Conservation (phyloP, 2,888 invertebrate species). For the Dysmachus trigonus region DNA sequence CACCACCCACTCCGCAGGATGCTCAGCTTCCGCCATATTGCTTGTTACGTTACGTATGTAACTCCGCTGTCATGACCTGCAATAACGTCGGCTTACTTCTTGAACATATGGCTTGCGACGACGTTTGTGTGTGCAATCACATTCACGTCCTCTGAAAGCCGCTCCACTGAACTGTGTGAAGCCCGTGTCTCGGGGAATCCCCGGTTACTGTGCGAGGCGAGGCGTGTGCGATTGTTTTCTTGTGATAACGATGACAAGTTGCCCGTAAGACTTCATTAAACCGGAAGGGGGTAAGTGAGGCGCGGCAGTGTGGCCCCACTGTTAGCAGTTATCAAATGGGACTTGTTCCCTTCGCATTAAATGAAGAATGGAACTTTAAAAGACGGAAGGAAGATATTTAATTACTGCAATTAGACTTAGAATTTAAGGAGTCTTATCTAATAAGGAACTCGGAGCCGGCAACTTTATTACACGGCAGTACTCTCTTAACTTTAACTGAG, state of each 20-base stretch:
- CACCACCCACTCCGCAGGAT: too few species aligned
- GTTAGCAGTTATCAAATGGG: neutral
- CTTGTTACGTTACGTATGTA: neutral
- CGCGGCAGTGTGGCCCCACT: neutral
- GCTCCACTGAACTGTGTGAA: neutral
- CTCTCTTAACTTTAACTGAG: neutral
- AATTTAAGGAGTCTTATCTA: conserved; percentile 24
- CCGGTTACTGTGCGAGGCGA: neutral
- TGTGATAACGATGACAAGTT: conserved; percentile 32
- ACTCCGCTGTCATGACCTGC: neutral
- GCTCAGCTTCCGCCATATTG: too few species aligned
- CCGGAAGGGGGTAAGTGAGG: too few species aligned
- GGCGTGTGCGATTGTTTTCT: conserved; percentile 15
- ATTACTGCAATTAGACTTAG: conserved; percentile 39
- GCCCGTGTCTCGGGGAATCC: neutral
- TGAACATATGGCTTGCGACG: conserved; percentile 10
- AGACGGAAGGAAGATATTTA: conserved; percentile 25
- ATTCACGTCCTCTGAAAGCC: neutral
- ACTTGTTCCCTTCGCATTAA: neutral
- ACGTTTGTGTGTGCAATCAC: neutral
- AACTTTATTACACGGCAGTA: conserved; percentile 16
- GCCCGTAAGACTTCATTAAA: conserved; percentile 23
- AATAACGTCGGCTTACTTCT: conserved; percentile 2
- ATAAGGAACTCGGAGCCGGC: neutral
- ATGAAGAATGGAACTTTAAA: neutral